Conservation (phyloP, 2,797 vertebrate species). For the Nannoperca obscura region DNA sequence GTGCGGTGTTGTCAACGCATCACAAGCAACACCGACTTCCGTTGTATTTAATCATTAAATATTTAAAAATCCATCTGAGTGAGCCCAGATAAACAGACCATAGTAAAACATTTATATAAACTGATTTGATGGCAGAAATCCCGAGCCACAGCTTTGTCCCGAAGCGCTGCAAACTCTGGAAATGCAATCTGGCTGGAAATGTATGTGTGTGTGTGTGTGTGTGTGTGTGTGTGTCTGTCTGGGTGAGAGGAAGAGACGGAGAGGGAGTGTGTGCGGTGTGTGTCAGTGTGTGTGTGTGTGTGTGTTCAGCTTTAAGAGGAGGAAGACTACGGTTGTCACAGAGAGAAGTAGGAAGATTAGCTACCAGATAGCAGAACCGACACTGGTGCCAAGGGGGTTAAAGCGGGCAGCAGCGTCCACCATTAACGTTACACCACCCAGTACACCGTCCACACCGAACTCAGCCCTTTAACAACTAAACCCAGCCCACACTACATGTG, state of each 20-base stretch:
- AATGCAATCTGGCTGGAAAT: conserved; percentile 19
- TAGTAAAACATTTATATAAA: background rate
- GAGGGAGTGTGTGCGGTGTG: conserved; percentile 60
- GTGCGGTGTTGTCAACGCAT: conserved; percentile 25
- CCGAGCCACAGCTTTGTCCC: conserved; percentile 47
- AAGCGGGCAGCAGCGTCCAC: conserved; percentile 72
- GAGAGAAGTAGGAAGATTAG: conserved; percentile 89
- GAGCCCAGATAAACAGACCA: background rate
- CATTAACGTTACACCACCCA: conserved; percentile 64
- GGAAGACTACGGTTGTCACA: conserved; percentile 85
- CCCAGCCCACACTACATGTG: conserved; percentile 80
- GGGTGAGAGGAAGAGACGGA: conserved; percentile 49
- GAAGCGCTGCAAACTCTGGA: conserved; percentile 56
- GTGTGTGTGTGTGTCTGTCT: conserved; percentile 36
- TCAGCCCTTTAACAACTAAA: conserved; percentile 78
- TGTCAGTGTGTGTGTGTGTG: conserved; percentile 61
- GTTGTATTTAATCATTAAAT: conserved; percentile 5
- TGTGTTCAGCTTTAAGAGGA: conserved; percentile 90
- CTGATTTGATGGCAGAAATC: conserved; percentile 24
- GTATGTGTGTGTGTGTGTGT: conserved; percentile 29
- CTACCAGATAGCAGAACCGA: conserved; percentile 88
- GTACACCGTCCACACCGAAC: conserved; percentile 55
- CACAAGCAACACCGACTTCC: conserved; percentile 26
- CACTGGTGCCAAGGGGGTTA: conserved; percentile 83
- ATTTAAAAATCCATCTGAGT: conserved; percentile 25